phyloP scores from a whole-genome alignment of 2,113 vertebrate species.

The Typhlomys cinereus region DNA sequence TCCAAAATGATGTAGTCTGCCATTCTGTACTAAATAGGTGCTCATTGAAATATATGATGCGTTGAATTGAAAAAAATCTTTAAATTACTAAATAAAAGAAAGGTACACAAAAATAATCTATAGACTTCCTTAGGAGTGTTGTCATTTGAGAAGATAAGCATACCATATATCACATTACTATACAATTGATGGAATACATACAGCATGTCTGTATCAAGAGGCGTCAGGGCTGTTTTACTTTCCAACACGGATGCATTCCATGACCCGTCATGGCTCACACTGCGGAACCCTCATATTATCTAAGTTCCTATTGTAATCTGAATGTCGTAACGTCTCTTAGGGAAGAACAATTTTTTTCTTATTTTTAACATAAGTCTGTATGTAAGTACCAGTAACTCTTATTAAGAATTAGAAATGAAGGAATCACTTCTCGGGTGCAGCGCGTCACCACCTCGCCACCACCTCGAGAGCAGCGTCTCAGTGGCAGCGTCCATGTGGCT shows the following conservation, averaged over 20 bases:
- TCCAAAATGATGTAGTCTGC: not conserved
- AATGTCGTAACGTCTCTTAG: not conserved
- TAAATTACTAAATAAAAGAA: not conserved
- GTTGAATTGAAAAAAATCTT: slow-evolving; percentile 1
- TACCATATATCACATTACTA: slow-evolving; percentile 16
- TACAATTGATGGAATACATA: not conserved
- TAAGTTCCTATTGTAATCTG: not conserved
- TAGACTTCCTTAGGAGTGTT: not conserved
- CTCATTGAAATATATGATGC: not conserved
- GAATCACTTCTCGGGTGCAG: too few relatives aligned
- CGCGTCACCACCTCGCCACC: too few relatives aligned
- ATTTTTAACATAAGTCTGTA: not conserved
- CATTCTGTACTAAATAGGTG: not conserved
- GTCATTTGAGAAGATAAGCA: slow-evolving; percentile 14
- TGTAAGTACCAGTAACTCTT: not conserved
- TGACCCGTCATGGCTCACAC: not conserved
- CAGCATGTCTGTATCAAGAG: not conserved
- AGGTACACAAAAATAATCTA: not conserved
- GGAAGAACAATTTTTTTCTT: slow-evolving; percentile 21
- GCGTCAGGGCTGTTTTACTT: not conserved
- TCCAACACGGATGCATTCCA: not conserved
- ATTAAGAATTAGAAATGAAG: slow-evolving; percentile 34
- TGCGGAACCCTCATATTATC: not conserved
- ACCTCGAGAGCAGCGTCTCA: too few relatives aligned
- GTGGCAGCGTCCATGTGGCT: too few relatives aligned